phyloP scores from a whole-genome alignment of 2,888 invertebrate genomes.

The Caenorhabditis sp. region DNA sequence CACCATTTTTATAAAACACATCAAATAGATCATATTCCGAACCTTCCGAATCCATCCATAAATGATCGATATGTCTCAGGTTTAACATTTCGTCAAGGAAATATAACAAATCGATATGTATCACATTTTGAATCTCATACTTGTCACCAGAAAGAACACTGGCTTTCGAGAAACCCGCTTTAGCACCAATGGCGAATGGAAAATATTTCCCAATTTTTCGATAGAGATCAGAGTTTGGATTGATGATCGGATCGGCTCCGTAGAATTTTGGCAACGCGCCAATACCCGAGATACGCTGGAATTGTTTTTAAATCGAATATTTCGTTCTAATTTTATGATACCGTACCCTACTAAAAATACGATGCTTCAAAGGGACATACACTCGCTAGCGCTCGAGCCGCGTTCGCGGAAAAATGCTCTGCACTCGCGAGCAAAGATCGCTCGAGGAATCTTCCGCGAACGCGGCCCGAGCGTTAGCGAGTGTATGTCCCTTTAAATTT shows the following conservation, averaged over 20 bases:
- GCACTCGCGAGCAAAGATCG: no score
- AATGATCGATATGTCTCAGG: conserved; percentile 22
- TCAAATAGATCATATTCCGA: conserved; percentile 21
- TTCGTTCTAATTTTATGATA: not conserved
- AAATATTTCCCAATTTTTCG: conserved; percentile 31
- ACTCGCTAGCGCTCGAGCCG: no score
- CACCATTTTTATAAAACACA: conserved; percentile 15
- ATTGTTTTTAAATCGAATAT: no score
- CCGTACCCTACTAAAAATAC: no score
- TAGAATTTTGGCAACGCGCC: conserved; percentile 26
- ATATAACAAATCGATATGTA: conserved; percentile 25
- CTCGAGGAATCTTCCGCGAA: no score
- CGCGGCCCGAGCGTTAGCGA: no score
- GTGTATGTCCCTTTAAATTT: no score
- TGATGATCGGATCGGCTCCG: conserved; percentile 37
- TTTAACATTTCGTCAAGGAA: conserved; percentile 18
- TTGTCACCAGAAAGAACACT: conserved; percentile 14
- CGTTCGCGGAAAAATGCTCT: no score
- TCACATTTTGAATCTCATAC: conserved; percentile 14
- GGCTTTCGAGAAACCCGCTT: conserved; percentile 24
- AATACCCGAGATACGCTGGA: conserved; percentile 24
- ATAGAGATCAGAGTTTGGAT: conserved; percentile 27
- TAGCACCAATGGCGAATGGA: conserved; percentile 36
- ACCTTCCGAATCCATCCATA: conserved; percentile 31
- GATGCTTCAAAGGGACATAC: no score